A percentile compares a stretch with the other conserved stretches of the same genome.
phyloP scores from a whole-genome alignment of 2,797 vertebrate species.

The Hydrophis major region DNA sequence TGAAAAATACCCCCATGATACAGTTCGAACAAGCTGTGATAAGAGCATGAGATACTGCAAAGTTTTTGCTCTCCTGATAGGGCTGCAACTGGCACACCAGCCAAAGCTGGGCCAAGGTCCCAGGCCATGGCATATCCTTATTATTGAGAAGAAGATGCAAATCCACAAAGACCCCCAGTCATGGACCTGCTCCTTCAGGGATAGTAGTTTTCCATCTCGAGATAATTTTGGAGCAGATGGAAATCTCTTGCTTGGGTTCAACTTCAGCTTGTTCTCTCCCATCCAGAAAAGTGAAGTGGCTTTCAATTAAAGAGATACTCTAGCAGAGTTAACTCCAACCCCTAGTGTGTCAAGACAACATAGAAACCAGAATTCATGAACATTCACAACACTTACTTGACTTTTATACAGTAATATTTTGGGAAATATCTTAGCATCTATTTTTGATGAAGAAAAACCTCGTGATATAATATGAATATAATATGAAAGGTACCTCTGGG shows the following conservation, averaged over 20 bases:
- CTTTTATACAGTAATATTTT: background rate
- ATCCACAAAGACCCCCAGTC: background rate
- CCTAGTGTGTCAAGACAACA: background rate
- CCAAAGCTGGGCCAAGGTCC: background rate
- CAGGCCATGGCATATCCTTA: background rate
- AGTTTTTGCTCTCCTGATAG: background rate
- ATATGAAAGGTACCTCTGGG: slow-evolving; percentile 81
- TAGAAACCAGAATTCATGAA: background rate
- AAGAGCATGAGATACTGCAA: background rate
- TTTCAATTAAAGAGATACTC: background rate
- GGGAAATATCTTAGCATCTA: background rate
- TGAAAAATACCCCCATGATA: background rate
- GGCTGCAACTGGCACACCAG: background rate
- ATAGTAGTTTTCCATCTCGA: background rate
- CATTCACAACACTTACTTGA: background rate
- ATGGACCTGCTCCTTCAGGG: background rate
- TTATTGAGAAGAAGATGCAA: background rate
- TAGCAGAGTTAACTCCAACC: background rate
- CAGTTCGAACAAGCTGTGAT: background rate
- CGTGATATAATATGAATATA: background rate
- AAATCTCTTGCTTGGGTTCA: background rate
- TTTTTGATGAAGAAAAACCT: background rate
- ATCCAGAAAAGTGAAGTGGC: background rate
- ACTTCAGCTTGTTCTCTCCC: background rate
- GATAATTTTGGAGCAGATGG: background rate